Conservation (phyloP, 1,140 invertebrate genomes). For the Drosophila albomicans region DNA sequence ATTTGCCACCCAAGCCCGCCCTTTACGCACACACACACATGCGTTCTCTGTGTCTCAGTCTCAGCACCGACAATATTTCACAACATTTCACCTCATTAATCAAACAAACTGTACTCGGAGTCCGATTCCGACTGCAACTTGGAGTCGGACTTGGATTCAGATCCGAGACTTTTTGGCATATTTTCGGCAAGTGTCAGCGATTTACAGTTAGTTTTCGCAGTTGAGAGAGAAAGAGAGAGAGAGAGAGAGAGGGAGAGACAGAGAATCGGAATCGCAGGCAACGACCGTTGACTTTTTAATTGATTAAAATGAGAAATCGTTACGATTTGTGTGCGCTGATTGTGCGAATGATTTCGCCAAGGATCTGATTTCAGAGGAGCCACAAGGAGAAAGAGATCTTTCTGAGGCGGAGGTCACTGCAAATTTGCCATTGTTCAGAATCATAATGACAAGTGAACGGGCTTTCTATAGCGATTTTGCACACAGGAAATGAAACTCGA, state of each 20-base stretch:
- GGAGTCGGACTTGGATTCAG: conserved; percentile 25
- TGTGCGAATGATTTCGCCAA: conserved; percentile 60
- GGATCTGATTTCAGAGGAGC: conserved; percentile 75
- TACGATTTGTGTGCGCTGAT: conserved; percentile 82
- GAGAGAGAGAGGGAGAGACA: background rate
- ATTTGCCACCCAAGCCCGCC: background rate
- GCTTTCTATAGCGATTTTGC: conserved; percentile 47
- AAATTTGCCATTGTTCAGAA: conserved; percentile 75
- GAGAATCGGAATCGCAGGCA: conserved; percentile 26
- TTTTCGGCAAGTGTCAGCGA: conserved; percentile 78
- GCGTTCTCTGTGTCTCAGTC: background rate
- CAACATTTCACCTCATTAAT: conserved; percentile 83
- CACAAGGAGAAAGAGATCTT: background rate
- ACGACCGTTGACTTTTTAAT: conserved; percentile 84
- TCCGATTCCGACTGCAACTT: conserved; percentile 6
- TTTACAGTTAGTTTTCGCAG: conserved; percentile 68
- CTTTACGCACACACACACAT: background rate
- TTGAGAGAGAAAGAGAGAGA: conserved; percentile 25
- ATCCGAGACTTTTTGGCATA: conserved; percentile 52
- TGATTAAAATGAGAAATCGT: conserved; percentile 85
- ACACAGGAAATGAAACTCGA: conserved; percentile 84
- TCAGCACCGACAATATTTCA: conserved; percentile 70
- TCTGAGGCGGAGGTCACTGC: conserved; percentile 41
- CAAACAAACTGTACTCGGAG: conserved; percentile 68
- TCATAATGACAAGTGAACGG: conserved; percentile 76